Evolutionary conservation across 2,888 invertebrate species (phyloP), one percentile per base, ranked within the genome.

Genomic region (Dryadula phaetusa): DNA sequence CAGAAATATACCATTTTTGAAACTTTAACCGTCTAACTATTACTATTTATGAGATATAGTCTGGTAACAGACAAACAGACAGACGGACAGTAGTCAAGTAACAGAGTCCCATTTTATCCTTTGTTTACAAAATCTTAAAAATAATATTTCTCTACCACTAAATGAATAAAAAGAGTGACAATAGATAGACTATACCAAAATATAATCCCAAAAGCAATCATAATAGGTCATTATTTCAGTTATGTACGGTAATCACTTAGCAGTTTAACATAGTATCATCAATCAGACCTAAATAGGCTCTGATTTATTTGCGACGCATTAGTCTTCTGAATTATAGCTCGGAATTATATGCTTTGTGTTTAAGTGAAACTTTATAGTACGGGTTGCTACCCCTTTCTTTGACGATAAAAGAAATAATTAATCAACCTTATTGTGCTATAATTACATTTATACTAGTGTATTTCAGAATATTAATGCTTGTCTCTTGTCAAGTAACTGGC

Each of bases 181-280:
- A n/a, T n/a, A n/a, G n/a, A n/a, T n/a, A n/a, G n/a, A n/a, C n/a
- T n/a, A n/a, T n/a, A n/a, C n/a, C n/a, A n/a, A n/a, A n/a, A n/a
- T n/a, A n/a, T 22, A 46, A 10, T 12, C 10, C 5, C 14, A 40
- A 40, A 37, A 22, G 10, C 4, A n/a, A 8, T 40, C 40, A 1
- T n/a, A 40, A 40, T 56, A 20, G n/a, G 16, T 22, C 8, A 56
- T 53, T 37, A 18, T 49, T 44, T 28, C 34, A 18, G 49, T 47
- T 54, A 46, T 47, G 20, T 65, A 18, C 61, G 18, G 37, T 52
- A 44, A 40, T 65, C 32, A 49, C 22, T 61, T 52, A 47, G 37
- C 18, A 54, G 64, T 32, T 46, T 22, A 22, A 6, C 40, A 37
- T 14, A 40, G n/a, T 40, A 10, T 25, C 56, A 56, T 56, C 56